Conservation (phyloP, 2,888 invertebrate species). For the Nymphalis urticae region DNA sequence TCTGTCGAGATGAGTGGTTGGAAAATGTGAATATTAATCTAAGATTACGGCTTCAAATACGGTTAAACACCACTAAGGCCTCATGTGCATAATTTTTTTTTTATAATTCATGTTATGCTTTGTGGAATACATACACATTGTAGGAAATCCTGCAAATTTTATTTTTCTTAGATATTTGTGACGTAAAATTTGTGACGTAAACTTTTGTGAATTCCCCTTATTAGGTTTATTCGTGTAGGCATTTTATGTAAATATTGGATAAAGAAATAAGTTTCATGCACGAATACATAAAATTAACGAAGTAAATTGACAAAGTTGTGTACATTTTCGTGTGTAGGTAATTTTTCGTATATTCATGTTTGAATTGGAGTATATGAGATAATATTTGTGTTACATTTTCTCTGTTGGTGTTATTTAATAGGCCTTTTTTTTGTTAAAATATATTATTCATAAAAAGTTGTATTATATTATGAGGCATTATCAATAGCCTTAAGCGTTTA, state of each 20-base stretch:
- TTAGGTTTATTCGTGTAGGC: not conserved
- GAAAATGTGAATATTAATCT: too few relatives aligned
- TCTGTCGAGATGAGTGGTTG: too few relatives aligned
- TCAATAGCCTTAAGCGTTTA: too few relatives aligned
- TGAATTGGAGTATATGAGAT: constrained; percentile 13
- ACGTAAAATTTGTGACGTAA: not conserved
- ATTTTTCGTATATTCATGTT: constrained; percentile 17
- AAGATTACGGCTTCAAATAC: too few relatives aligned
- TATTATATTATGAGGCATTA: too few relatives aligned
- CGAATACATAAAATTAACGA: constrained; percentile 25
- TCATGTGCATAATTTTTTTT: too few relatives aligned
- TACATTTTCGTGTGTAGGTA: constrained; percentile 12
- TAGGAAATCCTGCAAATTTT: too few relatives aligned
- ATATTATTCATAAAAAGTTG: too few relatives aligned
- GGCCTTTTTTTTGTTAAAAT: not conserved
- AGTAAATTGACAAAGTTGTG: constrained; percentile 13
- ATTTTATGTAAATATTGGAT: constrained; percentile 12
- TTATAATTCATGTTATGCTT: too few relatives aligned
- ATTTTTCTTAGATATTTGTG: not conserved
- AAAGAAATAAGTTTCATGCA: constrained; percentile 24
- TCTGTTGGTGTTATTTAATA: constrained; percentile 6
- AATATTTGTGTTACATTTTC: constrained; percentile 11
- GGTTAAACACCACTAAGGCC: too few relatives aligned
- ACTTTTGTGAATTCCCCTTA: not conserved
- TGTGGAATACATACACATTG: too few relatives aligned